Conservation (phyloP, 2,113 vertebrate genomes). For the Gallinago media region DNA sequence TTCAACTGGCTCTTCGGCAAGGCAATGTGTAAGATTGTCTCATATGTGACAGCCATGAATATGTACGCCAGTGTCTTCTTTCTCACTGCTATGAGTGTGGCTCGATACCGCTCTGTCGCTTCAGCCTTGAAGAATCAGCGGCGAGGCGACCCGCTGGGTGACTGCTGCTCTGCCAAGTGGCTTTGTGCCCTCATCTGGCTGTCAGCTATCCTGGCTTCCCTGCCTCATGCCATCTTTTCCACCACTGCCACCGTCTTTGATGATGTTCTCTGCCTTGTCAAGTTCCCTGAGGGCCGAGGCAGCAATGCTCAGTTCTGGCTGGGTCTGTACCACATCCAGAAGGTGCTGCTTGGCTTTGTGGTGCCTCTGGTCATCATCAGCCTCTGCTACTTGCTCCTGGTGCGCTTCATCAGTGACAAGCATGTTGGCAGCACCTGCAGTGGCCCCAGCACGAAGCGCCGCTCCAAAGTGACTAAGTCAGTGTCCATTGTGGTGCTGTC, state of each 20-base stretch:
- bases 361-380: conserved; percentile 87
- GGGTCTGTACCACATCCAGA: conserved; percentile 92
- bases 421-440: conserved; percentile 55
- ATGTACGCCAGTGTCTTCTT: conserved; percentile 99
- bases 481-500: conserved; percentile 93
- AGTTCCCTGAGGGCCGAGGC: conserved; percentile 83
- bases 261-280: conserved; percentile 92
- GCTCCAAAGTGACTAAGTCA: conserved; percentile 92
- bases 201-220: conserved; percentile 83
- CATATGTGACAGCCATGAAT: conserved; percentile 92
- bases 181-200: conserved; percentile 86
- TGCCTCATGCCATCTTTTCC: conserved; percentile 93
- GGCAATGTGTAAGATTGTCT: conserved; percentile 95
- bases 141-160: not conserved
- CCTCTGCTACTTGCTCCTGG: conserved; percentile 88
- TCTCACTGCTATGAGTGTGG: conserved; percentile 95
- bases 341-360: conserved; percentile 91
- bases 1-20: conserved; percentile 95
- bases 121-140: conserved; percentile 85
- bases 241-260: conserved; percentile 86
- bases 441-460: conserved; percentile 81
- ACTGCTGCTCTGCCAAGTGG: conserved; percentile 80
- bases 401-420: conserved; percentile 84
- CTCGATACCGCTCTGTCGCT: conserved; percentile 89
- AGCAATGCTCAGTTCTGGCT: conserved; percentile 89